Evolutionary conservation across 2,888 invertebrate species (phyloP).

Genomic region (Cephus nigrinus): DNA sequence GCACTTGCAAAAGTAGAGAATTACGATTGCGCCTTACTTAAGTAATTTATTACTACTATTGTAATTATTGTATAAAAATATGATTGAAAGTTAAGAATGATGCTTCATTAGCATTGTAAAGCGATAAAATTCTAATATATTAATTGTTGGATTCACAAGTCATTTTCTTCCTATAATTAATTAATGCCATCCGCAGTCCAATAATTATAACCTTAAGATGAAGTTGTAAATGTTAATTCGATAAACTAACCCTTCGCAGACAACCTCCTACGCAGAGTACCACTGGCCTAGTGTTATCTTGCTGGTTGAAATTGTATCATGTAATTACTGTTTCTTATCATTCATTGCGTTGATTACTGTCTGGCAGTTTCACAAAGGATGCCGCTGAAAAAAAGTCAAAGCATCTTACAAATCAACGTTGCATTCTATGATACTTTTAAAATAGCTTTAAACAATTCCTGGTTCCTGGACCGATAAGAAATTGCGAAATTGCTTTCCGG

Average conservation of each 20-base stretch:
- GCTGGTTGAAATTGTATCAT: constrained; percentile 26
- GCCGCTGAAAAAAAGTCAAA: constrained; percentile 29
- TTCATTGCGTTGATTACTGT: constrained; percentile 42
- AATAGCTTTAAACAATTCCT: not conserved
- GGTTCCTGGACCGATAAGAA: constrained; percentile 19
- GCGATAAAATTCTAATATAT: not conserved
- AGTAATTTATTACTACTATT: not conserved
- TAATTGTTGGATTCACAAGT: not conserved
- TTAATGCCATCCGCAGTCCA: not conserved
- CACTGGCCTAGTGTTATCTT: constrained; percentile 30
- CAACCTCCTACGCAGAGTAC: not conserved
- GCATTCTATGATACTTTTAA: not conserved
- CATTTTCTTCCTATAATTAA: not conserved
- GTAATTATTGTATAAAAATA: not conserved
- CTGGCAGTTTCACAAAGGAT: constrained; percentile 36
- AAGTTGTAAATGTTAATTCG: not conserved
- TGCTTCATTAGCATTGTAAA: not conserved
- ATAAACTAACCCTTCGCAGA: not conserved
- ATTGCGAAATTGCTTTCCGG: constrained; percentile 3
- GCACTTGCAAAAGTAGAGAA: not conserved
- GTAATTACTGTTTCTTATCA: constrained; percentile 50
- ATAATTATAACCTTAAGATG: not conserved
- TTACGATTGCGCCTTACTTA: not conserved
- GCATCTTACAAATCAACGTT: not conserved
- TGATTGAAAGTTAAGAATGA: not conserved